These are phyloP conservation scores for Drosophila nasuta DNA, from an alignment of 1,140 invertebrate genomes.

Conservation along the genomic window DNA sequence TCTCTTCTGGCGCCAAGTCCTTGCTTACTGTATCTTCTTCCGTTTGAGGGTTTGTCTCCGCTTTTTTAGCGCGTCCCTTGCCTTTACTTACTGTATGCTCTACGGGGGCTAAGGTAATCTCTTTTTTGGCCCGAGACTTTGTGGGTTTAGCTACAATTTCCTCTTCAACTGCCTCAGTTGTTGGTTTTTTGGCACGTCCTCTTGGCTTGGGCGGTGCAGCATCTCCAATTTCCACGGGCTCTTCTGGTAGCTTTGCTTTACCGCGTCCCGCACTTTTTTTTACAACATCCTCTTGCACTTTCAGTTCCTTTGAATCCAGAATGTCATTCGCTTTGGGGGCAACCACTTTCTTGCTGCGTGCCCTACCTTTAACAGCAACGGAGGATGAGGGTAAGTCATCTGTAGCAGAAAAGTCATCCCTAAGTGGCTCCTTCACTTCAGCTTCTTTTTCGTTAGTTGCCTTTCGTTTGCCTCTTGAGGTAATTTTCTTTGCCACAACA, in stretches of 20 bases:
- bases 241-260: slow-evolving; percentile 8
- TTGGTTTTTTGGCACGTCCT: slow-evolving; percentile 56
- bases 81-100: slow-evolving; percentile 1
- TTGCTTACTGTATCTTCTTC: slow-evolving; percentile 10
- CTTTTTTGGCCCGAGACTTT: slow-evolving; percentile 45
- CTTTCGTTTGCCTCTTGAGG: slow-evolving; percentile 10
- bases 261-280: slow-evolving; percentile 6
- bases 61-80: slow-evolving; percentile 35
- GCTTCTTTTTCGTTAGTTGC: neutral
- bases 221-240: slow-evolving; percentile 13
- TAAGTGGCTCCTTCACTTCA: slow-evolving; percentile 9
- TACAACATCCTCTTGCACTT: neutral
- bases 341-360: slow-evolving; percentile 50
- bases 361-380: neutral
- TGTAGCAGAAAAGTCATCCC: neutral
- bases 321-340: neutral
- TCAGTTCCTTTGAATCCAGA: neutral
- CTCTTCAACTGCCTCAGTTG: slow-evolving; percentile 25
- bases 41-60: slow-evolving; percentile 5
- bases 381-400: slow-evolving; percentile 13
- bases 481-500: slow-evolving; percentile 9
- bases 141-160: slow-evolving; percentile 25
- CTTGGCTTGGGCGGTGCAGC: slow-evolving; percentile 40
- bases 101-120: slow-evolving; percentile 19
- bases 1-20: neutral